A percentile compares a stretch with the other conserved stretches of the same genome.
Evolutionary conservation across 1,140 invertebrate genomes (phyloP).

Genomic region (Sycobia sp.): DNA sequence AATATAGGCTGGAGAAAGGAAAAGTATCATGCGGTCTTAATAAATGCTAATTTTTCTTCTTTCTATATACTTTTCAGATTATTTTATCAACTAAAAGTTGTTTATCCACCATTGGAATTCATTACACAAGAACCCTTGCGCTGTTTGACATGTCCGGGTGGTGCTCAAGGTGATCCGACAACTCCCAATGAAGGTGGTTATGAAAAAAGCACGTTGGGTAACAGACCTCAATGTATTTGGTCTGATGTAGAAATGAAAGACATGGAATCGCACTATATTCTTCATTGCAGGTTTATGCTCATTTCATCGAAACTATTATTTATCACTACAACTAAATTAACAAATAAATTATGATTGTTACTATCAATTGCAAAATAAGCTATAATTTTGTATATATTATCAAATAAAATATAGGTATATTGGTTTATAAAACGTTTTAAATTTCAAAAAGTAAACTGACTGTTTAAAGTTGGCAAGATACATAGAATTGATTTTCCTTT

Average conservation of each 20-base stretch:
- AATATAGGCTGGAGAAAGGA: too few relatives aligned
- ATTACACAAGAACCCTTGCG: not conserved
- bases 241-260: slow-evolving; percentile 12
- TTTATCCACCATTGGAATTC: slow-evolving; percentile 6
- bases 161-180: not conserved
- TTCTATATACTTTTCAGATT: slow-evolving; percentile 22
- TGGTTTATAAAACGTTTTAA: not conserved
- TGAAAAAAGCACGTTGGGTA: not conserved
- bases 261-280: slow-evolving; percentile 11
- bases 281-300: slow-evolving; percentile 31
- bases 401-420: not conserved
- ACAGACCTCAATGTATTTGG: slow-evolving; percentile 8
- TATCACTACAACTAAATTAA: too few relatives aligned
- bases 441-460: too few relatives aligned
- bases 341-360: too few relatives aligned
- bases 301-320: not conserved
- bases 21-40: too few relatives aligned
- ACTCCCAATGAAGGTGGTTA: not conserved
- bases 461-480: too few relatives aligned
- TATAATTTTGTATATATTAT: too few relatives aligned
- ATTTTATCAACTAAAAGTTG: slow-evolving; percentile 26
- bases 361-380: too few relatives aligned
- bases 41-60: slow-evolving; percentile 1
- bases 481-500: too few relatives aligned
- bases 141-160: slow-evolving; percentile 22